A percentile compares a stretch with the other conserved stretches of the same genome.
Evolutionary conservation across 1,140 invertebrate species (phyloP).

Genomic region (Dufourea novaeangliae): DNA sequence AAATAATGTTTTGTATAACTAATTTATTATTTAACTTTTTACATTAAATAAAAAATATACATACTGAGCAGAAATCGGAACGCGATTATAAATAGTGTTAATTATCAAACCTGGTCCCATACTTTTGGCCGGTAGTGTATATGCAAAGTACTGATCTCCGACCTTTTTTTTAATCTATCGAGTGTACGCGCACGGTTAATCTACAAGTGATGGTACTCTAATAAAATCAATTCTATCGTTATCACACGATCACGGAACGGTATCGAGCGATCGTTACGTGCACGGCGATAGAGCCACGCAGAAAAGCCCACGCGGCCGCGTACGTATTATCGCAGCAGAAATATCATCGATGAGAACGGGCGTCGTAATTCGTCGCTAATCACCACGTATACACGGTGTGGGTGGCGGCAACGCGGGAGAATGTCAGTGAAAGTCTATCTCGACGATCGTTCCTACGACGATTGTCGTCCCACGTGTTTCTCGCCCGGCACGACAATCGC

Average conservation of each 20-base stretch:
- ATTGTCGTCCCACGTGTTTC: slow-evolving; percentile 59
- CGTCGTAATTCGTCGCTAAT: slow-evolving; percentile 68
- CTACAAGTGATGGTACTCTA: too few relatives aligned
- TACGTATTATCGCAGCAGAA: slow-evolving; percentile 55
- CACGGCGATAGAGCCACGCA: slow-evolving; percentile 9
- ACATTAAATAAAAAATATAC: too few relatives aligned
- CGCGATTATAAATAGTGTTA: too few relatives aligned
- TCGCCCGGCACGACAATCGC: slow-evolving; percentile 59
- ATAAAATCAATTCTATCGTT: neutral
- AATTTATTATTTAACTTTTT: too few relatives aligned
- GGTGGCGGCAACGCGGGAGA: slow-evolving; percentile 59
- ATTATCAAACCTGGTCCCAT: too few relatives aligned
- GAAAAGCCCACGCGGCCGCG: slow-evolving; percentile 43
- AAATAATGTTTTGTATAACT: too few relatives aligned
- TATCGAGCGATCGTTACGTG: neutral
- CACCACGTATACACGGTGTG: slow-evolving; percentile 56
- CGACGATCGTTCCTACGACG: slow-evolving; percentile 64
- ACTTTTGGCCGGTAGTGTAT: too few relatives aligned
- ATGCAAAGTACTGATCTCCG: too few relatives aligned
- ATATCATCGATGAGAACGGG: slow-evolving; percentile 59
- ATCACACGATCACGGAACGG: neutral
- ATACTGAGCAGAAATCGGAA: too few relatives aligned
- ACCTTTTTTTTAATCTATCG: too few relatives aligned
- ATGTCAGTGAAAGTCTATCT: slow-evolving; percentile 71
- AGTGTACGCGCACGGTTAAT: too few relatives aligned